Base-by-base conservation (phyloP, 2,888 invertebrate genomes). In the Xylota segnis region DNA sequence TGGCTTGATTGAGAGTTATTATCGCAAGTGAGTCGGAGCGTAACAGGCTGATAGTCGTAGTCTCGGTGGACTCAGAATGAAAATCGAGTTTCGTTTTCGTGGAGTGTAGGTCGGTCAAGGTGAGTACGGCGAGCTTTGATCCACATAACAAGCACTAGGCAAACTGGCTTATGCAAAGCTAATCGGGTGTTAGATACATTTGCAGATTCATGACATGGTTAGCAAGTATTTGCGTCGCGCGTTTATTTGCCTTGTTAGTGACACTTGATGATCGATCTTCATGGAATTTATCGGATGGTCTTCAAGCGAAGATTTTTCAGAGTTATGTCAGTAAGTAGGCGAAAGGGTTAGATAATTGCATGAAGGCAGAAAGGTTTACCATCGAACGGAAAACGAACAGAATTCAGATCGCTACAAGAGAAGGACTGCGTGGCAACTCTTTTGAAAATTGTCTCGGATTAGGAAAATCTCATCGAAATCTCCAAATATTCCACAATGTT, bases 31-130 rank as follows among this genome's bases (percentile, higher is more conserved):
- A 34, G 10, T 45, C 16, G 45, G 4, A 50, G 47, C 14, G 47
- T 47, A 47, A 45, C 34, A 23, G 1, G 12, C 43, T n/a, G 43
- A 43, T 14, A 23, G 1, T 5, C 6, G 16, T 16, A 50, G 18
- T 23, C 18, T 54, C 27, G n/a, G 16, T 68, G 12, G 27, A 56
- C 54, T 68, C 43, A 56, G 68, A 68, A 71, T 47, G 34, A n/a
- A 56, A 71, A 59, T 34, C 58, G 27, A 58, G 71, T 72, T 32
- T 59, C 16, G 65, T 50, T 23, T 58, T 45, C 18, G 56, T 50
- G 7, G 4, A n/a, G 56, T 70, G 12, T n/a, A 70, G 56, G 40
- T 72, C 37, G 71, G 71, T 61, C 71, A 72, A 72, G 71, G 71
- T 59, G 50, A 59, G n/a, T 50, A 16, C 10, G 37, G 37, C 34